These are phyloP conservation scores for Lithodes maja DNA, from an alignment of 2,888 invertebrate genomes.

Conservation along the genomic window DNA sequence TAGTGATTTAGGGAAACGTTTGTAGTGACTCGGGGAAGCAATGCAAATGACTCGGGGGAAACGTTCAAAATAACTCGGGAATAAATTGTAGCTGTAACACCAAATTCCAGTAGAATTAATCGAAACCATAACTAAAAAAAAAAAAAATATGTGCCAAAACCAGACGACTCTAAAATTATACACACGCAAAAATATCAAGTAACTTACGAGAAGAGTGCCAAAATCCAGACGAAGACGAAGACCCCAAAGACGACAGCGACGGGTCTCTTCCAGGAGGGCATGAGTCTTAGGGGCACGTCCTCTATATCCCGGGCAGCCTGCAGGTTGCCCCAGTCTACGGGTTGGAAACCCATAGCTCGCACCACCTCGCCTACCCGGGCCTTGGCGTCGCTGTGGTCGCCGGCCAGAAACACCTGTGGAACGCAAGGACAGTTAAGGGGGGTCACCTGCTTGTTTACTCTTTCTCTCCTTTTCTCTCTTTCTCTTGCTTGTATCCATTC, in stretches of 20 bases:
- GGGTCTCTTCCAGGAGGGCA: constrained; percentile 70
- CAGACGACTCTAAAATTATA: too few relatives aligned
- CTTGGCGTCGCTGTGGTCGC: constrained; percentile 64
- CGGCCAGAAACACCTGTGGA: constrained; percentile 67
- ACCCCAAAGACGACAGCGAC: constrained; percentile 69
- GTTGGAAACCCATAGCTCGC: constrained; percentile 67
- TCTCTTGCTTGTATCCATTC: background rate
- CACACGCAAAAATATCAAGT: background rate
- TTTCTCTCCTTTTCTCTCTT: constrained; percentile 15
- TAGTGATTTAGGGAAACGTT: too few relatives aligned
- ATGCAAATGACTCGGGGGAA: too few relatives aligned
- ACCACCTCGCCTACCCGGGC: constrained; percentile 52
- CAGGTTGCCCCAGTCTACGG: constrained; percentile 69
- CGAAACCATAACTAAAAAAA: too few relatives aligned
- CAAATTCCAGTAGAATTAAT: too few relatives aligned
- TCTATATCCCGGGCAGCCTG: constrained; percentile 68
- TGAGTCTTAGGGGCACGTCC: constrained; percentile 67
- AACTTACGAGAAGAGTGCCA: constrained; percentile 64
- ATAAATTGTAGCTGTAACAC: too few relatives aligned
- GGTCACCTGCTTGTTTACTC: background rate
- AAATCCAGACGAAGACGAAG: constrained; percentile 65
- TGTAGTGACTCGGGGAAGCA: too few relatives aligned
- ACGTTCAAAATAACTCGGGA: too few relatives aligned
- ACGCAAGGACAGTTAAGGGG: background rate
- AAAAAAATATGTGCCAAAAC: too few relatives aligned